These are phyloP conservation scores for Alaudala cheleensis DNA, from an alignment of 2,113 vertebrate genomes.

Conservation along the genomic window DNA sequence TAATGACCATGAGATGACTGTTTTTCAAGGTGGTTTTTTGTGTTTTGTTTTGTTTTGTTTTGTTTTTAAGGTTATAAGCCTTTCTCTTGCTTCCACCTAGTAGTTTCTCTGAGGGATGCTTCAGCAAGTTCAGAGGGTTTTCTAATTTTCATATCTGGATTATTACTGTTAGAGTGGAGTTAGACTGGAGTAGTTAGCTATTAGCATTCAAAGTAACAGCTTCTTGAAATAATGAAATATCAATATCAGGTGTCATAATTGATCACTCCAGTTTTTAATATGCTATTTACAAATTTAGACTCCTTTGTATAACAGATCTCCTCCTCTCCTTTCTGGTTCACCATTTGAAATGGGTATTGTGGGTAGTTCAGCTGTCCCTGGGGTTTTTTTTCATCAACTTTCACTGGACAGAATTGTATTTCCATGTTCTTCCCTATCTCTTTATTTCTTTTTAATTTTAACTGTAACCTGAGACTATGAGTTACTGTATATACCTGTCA, in stretches of 20 bases:
- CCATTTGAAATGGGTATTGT: background rate
- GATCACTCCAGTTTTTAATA: background rate
- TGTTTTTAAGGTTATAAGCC: background rate
- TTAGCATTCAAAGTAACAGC: background rate
- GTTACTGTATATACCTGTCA: background rate
- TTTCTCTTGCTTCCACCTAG: background rate
- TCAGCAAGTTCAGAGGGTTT: background rate
- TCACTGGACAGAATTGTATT: background rate
- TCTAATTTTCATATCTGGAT: background rate
- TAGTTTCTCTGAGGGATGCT: background rate
- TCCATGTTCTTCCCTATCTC: background rate
- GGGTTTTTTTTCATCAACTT: background rate
- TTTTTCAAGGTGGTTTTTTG: background rate
- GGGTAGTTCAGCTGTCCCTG: background rate
- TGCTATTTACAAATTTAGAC: background rate
- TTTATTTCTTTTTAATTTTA: background rate
- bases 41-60: too few relatives aligned
- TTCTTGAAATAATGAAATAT: background rate
- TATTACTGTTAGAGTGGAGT: background rate
- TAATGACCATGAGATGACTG: fast-evolving
- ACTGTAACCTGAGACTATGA: background rate
- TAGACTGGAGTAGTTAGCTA: background rate
- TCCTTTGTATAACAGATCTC: background rate
- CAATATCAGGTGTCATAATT: background rate
- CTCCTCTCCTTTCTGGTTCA: background rate